Percentiles rank a stretch among this genome's conserved stretches.
Conservation (phyloP, 37 sponge, comb jelly and placozoan genomes). For the Ianthella basta region DNA sequence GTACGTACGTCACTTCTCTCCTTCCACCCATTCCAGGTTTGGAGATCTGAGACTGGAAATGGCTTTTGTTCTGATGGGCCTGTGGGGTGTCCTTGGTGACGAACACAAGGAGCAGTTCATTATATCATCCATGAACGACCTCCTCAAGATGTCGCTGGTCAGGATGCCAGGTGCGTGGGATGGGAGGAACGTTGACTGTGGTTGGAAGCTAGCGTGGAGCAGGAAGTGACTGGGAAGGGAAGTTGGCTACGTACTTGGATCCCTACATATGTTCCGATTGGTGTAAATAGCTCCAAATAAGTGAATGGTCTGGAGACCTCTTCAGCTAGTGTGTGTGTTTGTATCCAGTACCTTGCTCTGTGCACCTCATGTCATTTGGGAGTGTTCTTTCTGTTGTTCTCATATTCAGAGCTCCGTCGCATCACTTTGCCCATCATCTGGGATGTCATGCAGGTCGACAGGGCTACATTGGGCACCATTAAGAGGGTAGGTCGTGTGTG, state of each 20-base stretch:
- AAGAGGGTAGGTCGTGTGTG: background rate
- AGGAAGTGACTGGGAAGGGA: too few species aligned
- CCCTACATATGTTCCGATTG: too few species aligned
- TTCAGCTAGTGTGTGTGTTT: too few species aligned
- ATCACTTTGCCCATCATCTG: constrained; percentile 57
- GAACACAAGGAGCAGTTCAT: constrained; percentile 66
- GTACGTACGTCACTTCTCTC: background rate
- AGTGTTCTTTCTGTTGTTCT: background rate
- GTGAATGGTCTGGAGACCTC: too few species aligned
- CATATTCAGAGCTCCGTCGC: constrained; percentile 34
- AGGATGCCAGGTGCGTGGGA: constrained; percentile 8
- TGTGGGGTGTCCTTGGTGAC: constrained; percentile 51
- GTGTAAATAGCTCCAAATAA: too few species aligned
- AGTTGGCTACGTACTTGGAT: too few species aligned
- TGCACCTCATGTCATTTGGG: too few species aligned
- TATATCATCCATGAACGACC: constrained; percentile 13
- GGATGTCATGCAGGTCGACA: constrained; percentile 62
- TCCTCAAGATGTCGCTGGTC: constrained; percentile 15
- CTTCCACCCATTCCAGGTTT: constrained; percentile 48
- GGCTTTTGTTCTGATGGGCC: constrained; percentile 26
- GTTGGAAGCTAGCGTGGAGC: too few species aligned
- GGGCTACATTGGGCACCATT: constrained; percentile 34
- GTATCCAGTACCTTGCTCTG: too few species aligned
- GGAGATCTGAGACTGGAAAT: constrained; percentile 58
- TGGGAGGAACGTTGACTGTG: too few species aligned